Base-by-base conservation (phyloP, 1,140 invertebrate genomes). In the Harlomillsia oculata region DNA sequence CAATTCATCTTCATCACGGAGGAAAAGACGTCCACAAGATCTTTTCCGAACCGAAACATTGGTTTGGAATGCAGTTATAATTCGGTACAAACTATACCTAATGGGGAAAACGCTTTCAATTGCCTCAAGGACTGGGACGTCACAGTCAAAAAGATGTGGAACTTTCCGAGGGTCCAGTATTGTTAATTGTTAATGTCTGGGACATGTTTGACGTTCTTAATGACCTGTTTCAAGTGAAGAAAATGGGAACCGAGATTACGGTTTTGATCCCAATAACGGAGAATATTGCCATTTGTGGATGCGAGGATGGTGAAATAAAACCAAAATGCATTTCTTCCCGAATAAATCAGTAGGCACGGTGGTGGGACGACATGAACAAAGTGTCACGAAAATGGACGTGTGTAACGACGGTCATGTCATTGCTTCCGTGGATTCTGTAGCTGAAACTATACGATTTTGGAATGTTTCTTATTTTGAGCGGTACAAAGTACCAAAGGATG, bases 191-290 rank as follows among this genome's bases (percentile, higher is more conserved):
- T n/a, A n/a, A n/a, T n/a, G n/a, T n/a, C n/a, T 93, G 88, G 86
- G 85, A 85, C 57, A 83, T 94, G 71, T 97, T 91, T 79, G 91
- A 89, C 30, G 79, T 85, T 55, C 89, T 93, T 64, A 87, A 84
- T 68, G 90, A 95, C 72, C 81, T 86, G 70, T 87, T 85, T 71
- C 39, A 30, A 28, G 34, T 29, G 28, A 26, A 44, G 28, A n/a
- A 78, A 80, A 67, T 81, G 89, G 69, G 77, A 80, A n/a, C n/a
- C n/a, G n/a, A n/a, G n/a, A 82, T 96, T 25, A 87, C 87, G 66
- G 81, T 80, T 66, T 82, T 95, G 77, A 72, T 90, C 32, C 82
- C 89, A 3, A 79, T 95, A 20, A 89, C 85, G 5, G 85, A 93
- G 67, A 84, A 88, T 67, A 82, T 94, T 64, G 78, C 87, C 5